Base-by-base conservation (phyloP, 2,888 invertebrate species). In the Oxycera nigricornis region DNA sequence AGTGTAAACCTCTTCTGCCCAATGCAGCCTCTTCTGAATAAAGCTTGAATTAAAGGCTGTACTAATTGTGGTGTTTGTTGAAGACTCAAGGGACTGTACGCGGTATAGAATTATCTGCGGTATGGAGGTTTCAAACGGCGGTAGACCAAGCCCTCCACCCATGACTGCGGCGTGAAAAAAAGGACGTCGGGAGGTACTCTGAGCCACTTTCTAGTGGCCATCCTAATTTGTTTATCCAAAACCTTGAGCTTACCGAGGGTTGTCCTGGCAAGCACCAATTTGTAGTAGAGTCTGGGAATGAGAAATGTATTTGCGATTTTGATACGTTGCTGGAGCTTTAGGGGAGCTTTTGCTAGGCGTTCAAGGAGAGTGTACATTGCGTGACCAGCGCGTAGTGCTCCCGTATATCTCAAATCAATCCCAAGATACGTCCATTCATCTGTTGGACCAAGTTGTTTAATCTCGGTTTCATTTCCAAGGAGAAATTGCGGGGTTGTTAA, bases 291-390 rank as follows among this genome's bases (percentile, higher is more conserved):
- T 9, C 31, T 14, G 7, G 61, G 61, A 20, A 61, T 61, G 0
- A 61, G 1, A 30, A 31, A 30, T 1, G 28, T 28, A 9, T 20
- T 11, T 3, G 17, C 9, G n/a, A 31, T 31, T n/a, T 30, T 30
- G 9, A 61, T 9, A 2, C 28, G 61, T 17, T 61, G 61, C 30
- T 61, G 61, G n/a, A 30, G 61, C 30, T 61, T 61, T 17, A 61
- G 30, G 0, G 30, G 61, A 9, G 61, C 61, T n/a, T n/a, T n/a
- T n/a, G n/a, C n/a, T n/a, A 55, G 24, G 11, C 3, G 4, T 11
- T 14, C n/a, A n/a, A 11, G 11, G 6, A 20, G 9, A 17, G 11
- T n/a, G 2, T 26, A 6, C 2, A 9, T 2, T 14, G 31, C n/a
- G n/a, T n/a, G n/a, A n/a, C n/a, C n/a, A n/a, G n/a, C n/a, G 6